These are phyloP conservation scores for Ischnura elegans DNA, from an alignment of 2,888 invertebrate genomes.

Conservation along the genomic window DNA sequence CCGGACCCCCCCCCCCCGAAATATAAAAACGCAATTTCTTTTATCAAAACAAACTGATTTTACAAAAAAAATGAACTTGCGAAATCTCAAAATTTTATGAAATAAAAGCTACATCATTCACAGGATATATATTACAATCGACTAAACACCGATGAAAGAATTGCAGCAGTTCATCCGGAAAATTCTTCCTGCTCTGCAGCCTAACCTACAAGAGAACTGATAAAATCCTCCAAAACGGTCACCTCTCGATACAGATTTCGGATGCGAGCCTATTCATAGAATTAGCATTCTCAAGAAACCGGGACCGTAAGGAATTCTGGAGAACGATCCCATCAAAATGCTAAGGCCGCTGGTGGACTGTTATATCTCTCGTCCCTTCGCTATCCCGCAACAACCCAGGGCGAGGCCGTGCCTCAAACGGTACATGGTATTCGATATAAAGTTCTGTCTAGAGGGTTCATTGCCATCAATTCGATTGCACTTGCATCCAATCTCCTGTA, in stretches of 20 bases:
- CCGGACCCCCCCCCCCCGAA: too few species aligned
- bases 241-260: not conserved
- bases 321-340: slow-evolving; percentile 30
- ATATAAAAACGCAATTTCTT: too few species aligned
- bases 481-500: too few species aligned
- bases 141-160: too few species aligned
- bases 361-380: not conserved
- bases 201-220: not conserved
- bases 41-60: too few species aligned
- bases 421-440: not conserved
- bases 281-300: slow-evolving; percentile 58
- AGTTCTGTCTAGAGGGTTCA: not conserved
- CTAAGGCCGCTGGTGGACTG: not conserved
- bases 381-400: not conserved
- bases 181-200: too few species aligned
- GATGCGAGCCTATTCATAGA: not conserved
- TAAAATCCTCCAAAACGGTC: not conserved
- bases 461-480: not conserved
- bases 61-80: too few species aligned
- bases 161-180: not conserved
- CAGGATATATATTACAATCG: too few species aligned
- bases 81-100: too few species aligned
- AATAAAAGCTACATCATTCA: too few species aligned
- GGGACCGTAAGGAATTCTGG: slow-evolving; percentile 54
- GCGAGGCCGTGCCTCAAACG: not conserved